phyloP scores from a whole-genome alignment of 2,888 invertebrate species.

The Busseola fusca region DNA sequence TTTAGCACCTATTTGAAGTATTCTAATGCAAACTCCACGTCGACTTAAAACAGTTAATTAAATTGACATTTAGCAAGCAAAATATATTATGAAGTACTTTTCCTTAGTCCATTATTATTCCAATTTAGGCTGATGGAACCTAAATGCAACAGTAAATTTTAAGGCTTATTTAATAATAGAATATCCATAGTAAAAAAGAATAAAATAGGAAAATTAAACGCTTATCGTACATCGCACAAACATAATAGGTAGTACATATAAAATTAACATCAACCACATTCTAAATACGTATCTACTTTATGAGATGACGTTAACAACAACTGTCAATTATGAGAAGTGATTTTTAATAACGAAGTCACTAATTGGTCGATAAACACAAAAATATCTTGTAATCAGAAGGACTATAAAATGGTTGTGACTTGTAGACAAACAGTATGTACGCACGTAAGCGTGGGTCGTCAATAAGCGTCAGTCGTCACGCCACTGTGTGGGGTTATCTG shows the following conservation, averaged over 20 bases:
- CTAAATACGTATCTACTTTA: constrained; percentile 26
- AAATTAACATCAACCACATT: constrained; percentile 1
- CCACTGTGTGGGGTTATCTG: constrained; percentile 79
- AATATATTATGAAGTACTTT: constrained; percentile 9
- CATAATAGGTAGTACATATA: not conserved
- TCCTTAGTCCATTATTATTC: not conserved
- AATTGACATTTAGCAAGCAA: not conserved
- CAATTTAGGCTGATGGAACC: not conserved
- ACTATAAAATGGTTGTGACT: constrained; percentile 25
- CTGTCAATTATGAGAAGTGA: constrained; percentile 44
- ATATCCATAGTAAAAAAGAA: not conserved
- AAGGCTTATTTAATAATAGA: not conserved
- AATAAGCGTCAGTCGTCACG: constrained; percentile 77
- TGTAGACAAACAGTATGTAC: constrained; percentile 61
- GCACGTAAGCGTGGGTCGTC: constrained; percentile 57
- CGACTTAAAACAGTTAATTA: constrained; percentile 17
- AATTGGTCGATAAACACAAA: constrained; percentile 51
- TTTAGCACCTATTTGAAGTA: constrained; percentile 36
- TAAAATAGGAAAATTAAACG: constrained; percentile 13
- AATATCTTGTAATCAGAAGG: constrained; percentile 47
- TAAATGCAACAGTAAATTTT: not conserved
- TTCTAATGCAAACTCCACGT: constrained; percentile 37
- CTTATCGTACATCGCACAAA: not conserved
- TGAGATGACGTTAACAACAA: constrained; percentile 29
- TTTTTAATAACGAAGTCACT: constrained; percentile 47